Evolutionary conservation across 1,140 invertebrate genomes (phyloP), one percentile per base, ranked within the genome.

Genomic region (Temnothorax longispinosus): DNA sequence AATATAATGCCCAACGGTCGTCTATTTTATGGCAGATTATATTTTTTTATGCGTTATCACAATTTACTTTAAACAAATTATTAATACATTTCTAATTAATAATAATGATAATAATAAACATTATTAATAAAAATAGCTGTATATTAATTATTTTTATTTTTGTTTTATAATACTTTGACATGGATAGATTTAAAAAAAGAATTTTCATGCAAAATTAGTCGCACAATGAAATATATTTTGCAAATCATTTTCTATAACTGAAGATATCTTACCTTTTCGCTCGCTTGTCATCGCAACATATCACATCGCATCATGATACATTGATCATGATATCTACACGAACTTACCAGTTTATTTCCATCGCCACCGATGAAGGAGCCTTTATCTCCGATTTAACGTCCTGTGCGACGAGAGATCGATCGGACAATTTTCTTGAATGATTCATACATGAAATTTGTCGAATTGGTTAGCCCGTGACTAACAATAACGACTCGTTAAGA

Each of bases 301-400:
- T 86, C 60, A 69, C 81, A 90, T 86, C 60, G 76, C 81, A 75
- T 87, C 81, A 89, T 87, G 76, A 77, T 65, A 77, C 72, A 62
- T 87, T 89, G 85, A 89, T 89, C 77, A 0, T 27, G 60, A 89
- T 90, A 85, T 62, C 60, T 84, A 64, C 64, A 44, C 50, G 85
- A 67, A 62, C 52, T 69, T 77, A 35, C 41, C 56, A 71, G n/a
- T 75, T 86, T 76, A 76, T 72, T 54, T 35, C 69, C 27, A 72
- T 50, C 41, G 58, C 38, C n/a, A 35, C 44, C 60, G 74, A 44
- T 69, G 67, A 85, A 74, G 58, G 56, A 52, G 44, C 54, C 64
- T 27, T 78, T 78, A 60, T 87, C 65, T 67, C 21, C 74, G 21
- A 60, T 62, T 58, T 35, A 78, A 10, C 60, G 47, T 89, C 77